A percentile compares a stretch with the other conserved stretches of the same genome.
Evolutionary conservation across 2,888 invertebrate genomes (phyloP).

Genomic region (Callyntrura guangdongensis): DNA sequence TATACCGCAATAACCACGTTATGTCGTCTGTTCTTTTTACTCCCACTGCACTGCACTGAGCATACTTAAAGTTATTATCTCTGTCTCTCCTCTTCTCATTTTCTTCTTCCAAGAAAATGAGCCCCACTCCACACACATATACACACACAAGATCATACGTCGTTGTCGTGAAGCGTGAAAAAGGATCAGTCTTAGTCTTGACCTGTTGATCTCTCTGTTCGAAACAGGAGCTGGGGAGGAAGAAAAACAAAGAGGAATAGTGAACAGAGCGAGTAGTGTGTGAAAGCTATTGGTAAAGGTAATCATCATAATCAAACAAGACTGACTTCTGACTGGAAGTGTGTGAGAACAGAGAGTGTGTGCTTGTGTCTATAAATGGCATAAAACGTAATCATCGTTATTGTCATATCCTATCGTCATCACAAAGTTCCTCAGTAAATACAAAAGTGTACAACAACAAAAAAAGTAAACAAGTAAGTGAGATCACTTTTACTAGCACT

Average conservation of each 20-base stretch:
- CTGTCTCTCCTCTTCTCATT: conserved; percentile 14
- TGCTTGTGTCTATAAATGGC: neutral
- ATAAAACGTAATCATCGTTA: neutral
- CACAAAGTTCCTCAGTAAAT: conserved; percentile 40
- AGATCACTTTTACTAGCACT: neutral
- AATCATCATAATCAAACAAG: conserved; percentile 15
- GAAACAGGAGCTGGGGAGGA: conserved; percentile 23
- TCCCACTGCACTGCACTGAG: neutral
- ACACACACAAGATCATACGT: no score
- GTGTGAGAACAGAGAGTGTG: neutral
- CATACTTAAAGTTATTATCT: conserved; percentile 51
- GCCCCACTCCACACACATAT: neutral
- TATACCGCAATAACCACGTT: neutral
- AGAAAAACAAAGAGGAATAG: neutral
- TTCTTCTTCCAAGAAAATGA: conserved; percentile 49
- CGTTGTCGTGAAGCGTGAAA: neutral
- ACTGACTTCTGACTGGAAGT: conserved; percentile 15
- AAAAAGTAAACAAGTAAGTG: neutral
- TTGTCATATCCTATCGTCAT: conserved; percentile 1
- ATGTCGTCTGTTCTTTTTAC: conserved; percentile 8
- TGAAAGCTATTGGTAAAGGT: neutral
- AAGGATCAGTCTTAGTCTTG: conserved; percentile 56
- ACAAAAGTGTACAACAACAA: neutral
- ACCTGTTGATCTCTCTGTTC: conserved; percentile 52
- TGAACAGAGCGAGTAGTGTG: neutral